Percentiles rank a stretch among this genome's conserved stretches.
These are phyloP conservation scores for Phataginus tetradactyla DNA, from an alignment of 2,797 vertebrate species.

Conservation along the genomic window DNA sequence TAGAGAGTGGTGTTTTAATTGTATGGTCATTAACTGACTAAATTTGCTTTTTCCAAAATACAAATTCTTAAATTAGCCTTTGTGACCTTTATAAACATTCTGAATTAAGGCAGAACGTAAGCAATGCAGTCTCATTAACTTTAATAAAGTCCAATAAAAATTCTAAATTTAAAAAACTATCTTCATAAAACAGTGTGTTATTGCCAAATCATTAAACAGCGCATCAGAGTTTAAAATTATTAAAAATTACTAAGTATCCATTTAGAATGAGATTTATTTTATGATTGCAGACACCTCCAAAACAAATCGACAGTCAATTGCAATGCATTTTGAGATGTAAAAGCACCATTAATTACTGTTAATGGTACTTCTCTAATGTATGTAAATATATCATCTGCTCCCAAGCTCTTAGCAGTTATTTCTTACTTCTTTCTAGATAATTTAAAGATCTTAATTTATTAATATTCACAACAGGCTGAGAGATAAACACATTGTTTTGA, in stretches of 20 bases:
- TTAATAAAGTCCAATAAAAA: constrained; percentile 69
- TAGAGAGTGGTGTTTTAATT: constrained; percentile 36
- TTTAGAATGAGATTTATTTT: constrained; percentile 74
- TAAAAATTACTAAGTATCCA: constrained; percentile 76
- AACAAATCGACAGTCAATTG: constrained; percentile 75
- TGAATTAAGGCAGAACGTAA: constrained; percentile 58
- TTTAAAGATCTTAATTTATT: constrained; percentile 82
- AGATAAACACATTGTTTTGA: constrained; percentile 81
- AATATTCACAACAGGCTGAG: constrained; percentile 81
- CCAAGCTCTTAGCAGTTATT: constrained; percentile 73
- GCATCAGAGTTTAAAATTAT: constrained; percentile 72
- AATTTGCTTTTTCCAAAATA: constrained; percentile 59
- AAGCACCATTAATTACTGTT: constrained; percentile 81
- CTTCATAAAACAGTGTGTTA: constrained; percentile 64
- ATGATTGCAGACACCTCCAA: constrained; percentile 68
- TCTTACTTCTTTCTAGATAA: constrained; percentile 80
- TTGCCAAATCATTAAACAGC: constrained; percentile 61
- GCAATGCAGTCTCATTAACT: constrained; percentile 43
- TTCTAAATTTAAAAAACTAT: constrained; percentile 55
- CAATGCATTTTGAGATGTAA: constrained; percentile 76
- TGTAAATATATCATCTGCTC: constrained; percentile 75
- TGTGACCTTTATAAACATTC: constrained; percentile 60
- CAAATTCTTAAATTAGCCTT: constrained; percentile 42
- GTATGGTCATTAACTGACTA: background rate
- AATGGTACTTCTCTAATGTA: constrained; percentile 74